phyloP scores from a whole-genome alignment of 2,113 vertebrate genomes.

The Malurus cyaneus region DNA sequence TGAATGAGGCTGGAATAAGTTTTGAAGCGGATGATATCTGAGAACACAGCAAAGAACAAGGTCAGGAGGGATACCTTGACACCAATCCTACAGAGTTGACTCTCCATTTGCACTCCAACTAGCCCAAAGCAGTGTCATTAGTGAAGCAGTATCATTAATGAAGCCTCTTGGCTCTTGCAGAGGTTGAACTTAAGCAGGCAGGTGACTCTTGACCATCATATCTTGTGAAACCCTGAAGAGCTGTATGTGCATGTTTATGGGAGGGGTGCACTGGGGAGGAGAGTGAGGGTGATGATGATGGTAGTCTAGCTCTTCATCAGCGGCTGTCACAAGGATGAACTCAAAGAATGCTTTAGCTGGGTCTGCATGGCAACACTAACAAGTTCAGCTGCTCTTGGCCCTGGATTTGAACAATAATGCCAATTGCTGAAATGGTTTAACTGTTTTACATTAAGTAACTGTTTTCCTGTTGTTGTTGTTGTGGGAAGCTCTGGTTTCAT shows the following conservation, averaged over 20 bases:
- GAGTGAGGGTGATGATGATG: not conserved
- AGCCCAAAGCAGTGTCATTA: not conserved
- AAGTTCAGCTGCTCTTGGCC: not conserved
- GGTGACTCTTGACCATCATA: not conserved
- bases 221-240: not conserved
- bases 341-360: not conserved
- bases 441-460: not conserved
- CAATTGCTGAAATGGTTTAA: not conserved
- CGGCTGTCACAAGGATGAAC: not conserved
- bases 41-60: not conserved
- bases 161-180: not conserved
- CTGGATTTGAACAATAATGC: not conserved
- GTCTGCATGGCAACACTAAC: not conserved
- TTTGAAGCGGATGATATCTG: conserved; percentile 25
- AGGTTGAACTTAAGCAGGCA: not conserved
- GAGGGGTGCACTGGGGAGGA: not conserved
- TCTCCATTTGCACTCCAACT: not conserved
- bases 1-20: not conserved
- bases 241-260: not conserved
- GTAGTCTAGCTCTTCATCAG: not conserved
- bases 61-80: not conserved
- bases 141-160: not conserved
- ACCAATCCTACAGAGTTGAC: not conserved
- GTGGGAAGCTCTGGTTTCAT: not conserved
- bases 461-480: not conserved